Conservation (phyloP, 2,113 vertebrate species). For the Myotis brandtii region DNA sequence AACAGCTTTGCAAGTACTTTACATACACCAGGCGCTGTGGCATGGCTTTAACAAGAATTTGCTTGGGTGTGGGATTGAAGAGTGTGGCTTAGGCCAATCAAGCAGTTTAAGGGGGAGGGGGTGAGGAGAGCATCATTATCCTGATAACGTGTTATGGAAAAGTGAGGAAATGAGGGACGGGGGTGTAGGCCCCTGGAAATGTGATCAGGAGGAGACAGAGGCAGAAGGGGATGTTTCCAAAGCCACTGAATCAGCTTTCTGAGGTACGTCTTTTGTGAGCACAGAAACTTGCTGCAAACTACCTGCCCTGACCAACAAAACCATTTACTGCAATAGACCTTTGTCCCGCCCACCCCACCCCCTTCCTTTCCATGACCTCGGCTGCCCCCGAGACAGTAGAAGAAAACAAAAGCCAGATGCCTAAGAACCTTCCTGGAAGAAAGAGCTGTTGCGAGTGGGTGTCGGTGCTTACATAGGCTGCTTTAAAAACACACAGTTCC, state of each 20-base stretch:
- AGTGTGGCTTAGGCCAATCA: not conserved
- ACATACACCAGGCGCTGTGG: not conserved
- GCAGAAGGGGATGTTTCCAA: not conserved
- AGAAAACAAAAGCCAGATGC: slow-evolving; percentile 74
- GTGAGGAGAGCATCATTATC: not conserved
- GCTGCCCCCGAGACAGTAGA: slow-evolving; percentile 39
- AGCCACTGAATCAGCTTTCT: not conserved
- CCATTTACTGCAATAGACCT: slow-evolving; percentile 25
- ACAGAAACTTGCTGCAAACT: not conserved
- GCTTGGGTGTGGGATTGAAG: not conserved
- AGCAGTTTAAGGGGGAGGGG: not conserved
- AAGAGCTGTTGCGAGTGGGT: slow-evolving; percentile 67
- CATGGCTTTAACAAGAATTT: not conserved
- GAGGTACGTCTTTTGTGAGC: slow-evolving; percentile 33
- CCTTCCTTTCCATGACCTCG: not conserved
- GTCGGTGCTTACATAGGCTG: slow-evolving; percentile 65
- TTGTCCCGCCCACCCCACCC: not conserved
- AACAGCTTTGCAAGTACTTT: not conserved
- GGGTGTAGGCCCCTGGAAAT: not conserved
- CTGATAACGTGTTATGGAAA: no score
- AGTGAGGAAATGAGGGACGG: rapidly evolving
- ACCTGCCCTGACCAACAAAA: not conserved
- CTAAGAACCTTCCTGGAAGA: slow-evolving; percentile 70
- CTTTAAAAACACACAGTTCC: slow-evolving; percentile 60
- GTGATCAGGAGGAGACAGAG: not conserved